Base-by-base conservation (phyloP, 2,888 invertebrate genomes). In the Vanessa cardui region DNA sequence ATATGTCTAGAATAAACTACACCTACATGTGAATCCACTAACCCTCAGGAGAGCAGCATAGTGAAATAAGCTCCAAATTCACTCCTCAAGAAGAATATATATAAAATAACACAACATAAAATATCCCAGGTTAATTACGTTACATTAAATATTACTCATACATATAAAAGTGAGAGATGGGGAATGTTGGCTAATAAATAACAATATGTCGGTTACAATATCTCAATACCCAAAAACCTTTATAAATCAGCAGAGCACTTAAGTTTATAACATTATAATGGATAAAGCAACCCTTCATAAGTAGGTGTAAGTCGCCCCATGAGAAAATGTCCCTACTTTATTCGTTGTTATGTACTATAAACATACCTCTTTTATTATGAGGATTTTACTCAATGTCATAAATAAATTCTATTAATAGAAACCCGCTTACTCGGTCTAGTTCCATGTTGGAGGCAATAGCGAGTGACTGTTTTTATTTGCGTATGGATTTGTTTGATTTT, bases 361-460 rank as follows among this genome's bases (percentile, higher is more conserved):
- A 56, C n/a, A 33, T 39, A 33, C 31, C 60, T 26, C 31, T 52
- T 47, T 33, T 54, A 16, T 18, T 31, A 15, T 44, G 18, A 31
- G 46, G 56, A 58, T 65, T 46, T 60, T 46, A 54, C 45, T 52
- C 45, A 52, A 44, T 20, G 45, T 31, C 31, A 45, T 45, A 60
- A 52, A 65, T 65, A 60, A 54, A 49, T 65, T 65, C 44, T 54
- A 65, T 61, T 52, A 60, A 54, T 60, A 61, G 60, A 56, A 46
- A 18, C 16, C n/a, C 52, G 45, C 26, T 59, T 45, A 26, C 20
- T 50, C 44, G 26, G 58, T 50, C 7, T 63, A 52, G n/a, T 59
- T 50, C 18, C 18, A 21, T 39, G 33, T 6, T 18, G 33, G 15
- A 61, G 33, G 16, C 26, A 52, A 52, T 50, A 50, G 7, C 16